A percentile compares a stretch with the other conserved stretches of the same genome.
Conservation (phyloP, 2,797 vertebrate genomes). For the Typhlichthys eigenmanni region DNA sequence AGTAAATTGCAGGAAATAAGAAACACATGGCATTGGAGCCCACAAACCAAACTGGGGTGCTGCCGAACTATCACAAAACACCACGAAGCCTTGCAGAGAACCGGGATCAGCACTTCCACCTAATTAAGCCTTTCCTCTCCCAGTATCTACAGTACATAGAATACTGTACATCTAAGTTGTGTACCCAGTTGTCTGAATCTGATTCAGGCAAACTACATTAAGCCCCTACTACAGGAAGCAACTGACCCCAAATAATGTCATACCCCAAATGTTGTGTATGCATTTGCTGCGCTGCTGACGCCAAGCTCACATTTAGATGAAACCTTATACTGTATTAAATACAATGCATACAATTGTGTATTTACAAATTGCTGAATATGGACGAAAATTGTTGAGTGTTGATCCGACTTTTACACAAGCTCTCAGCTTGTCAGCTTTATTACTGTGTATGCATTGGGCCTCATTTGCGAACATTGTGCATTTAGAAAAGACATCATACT, state of each 20-base stretch:
- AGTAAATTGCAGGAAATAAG: constrained; percentile 58
- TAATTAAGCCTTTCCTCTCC: constrained; percentile 45
- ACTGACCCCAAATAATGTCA: constrained; percentile 1
- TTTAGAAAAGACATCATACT: too few relatives aligned
- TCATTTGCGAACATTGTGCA: too few relatives aligned
- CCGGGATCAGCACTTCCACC: constrained; percentile 42
- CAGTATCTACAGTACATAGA: constrained; percentile 12
- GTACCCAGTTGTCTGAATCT: constrained; percentile 5
- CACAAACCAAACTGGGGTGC: constrained; percentile 31
- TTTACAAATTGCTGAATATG: constrained; percentile 8
- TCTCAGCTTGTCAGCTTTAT: constrained; percentile 17
- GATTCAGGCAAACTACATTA: constrained; percentile 1
- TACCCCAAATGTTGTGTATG: constrained; percentile 10
- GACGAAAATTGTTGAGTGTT: constrained; percentile 13
- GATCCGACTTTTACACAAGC: constrained; percentile 16
- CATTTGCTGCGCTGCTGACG: constrained; percentile 2
- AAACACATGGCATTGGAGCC: constrained; percentile 52
- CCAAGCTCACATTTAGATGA: constrained; percentile 16
- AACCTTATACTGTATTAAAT: too few relatives aligned
- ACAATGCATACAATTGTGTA: background rate
- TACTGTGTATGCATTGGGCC: background rate
- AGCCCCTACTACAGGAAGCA: constrained; percentile 11
- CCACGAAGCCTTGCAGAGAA: constrained; percentile 30
- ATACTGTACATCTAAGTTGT: constrained; percentile 11
- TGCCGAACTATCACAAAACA: constrained; percentile 46